Conservation (phyloP, 2,888 invertebrate species). For the Syrphus vitripennis region DNA sequence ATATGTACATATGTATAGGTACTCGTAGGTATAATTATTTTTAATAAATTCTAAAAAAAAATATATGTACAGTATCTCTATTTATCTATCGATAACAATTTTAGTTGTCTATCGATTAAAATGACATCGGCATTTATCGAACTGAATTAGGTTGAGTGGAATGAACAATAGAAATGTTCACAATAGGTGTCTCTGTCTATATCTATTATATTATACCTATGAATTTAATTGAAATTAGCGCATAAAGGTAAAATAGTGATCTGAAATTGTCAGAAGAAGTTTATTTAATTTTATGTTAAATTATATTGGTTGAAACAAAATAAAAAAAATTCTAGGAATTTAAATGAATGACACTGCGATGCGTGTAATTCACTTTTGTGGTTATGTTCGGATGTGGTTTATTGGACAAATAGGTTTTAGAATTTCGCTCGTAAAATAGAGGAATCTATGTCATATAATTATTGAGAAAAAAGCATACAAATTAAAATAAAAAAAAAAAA, state of each 20-base stretch:
- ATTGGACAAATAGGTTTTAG: not conserved
- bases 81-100: not conserved
- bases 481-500: not conserved
- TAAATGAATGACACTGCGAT: not conserved
- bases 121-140: conserved; percentile 28
- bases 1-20: not conserved
- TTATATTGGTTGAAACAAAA: not conserved
- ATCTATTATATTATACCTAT: too few relatives aligned
- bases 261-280: conserved; percentile 19
- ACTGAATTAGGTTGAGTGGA: conserved; percentile 56
- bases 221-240: conserved; percentile 55
- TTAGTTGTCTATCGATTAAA: conserved; percentile 33
- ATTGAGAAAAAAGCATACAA: not conserved
- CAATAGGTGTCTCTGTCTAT: not conserved
- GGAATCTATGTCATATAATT: not conserved
- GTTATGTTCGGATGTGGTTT: not conserved
- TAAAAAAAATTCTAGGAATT: too few relatives aligned
- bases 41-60: not conserved
- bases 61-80: not conserved
- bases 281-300: not conserved
- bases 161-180: conserved; percentile 36
- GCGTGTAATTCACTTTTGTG: not conserved
- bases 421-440: not conserved
- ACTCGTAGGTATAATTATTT: not conserved
- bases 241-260: conserved; percentile 16